phyloP scores from a whole-genome alignment of 2,797 vertebrate genomes.

The Alectoris magna region DNA sequence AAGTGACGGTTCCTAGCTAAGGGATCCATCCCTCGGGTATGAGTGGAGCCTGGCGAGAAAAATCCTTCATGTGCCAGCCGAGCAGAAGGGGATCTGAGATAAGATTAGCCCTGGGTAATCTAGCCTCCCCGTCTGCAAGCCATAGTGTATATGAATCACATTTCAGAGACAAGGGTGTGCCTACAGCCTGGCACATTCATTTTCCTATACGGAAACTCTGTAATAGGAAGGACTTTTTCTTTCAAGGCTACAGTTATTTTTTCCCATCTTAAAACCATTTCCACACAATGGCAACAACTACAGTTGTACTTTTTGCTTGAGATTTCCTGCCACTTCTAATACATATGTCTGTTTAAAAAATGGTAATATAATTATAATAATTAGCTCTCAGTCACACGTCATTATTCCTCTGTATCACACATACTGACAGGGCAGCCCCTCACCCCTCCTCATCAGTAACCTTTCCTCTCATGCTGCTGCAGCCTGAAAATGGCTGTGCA shows the following conservation, averaged over 20 bases:
- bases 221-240: background rate
- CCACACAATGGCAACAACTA: background rate
- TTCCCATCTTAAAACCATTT: background rate
- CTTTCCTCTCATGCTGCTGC: background rate
- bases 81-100: background rate
- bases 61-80: background rate
- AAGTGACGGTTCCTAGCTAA: background rate
- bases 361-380: background rate
- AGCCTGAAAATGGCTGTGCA: slow-evolving; percentile 22
- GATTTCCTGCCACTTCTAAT: slow-evolving; percentile 31
- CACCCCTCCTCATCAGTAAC: background rate
- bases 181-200: background rate
- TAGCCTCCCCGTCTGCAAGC: background rate
- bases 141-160: background rate
- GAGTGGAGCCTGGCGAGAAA: fast-evolving
- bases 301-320: background rate
- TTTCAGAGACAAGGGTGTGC: background rate
- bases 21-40: background rate
- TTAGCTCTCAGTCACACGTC: background rate
- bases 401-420: background rate
- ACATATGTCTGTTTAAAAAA: background rate
- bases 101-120: background rate
- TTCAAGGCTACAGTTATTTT: background rate
- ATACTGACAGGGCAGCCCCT: background rate
- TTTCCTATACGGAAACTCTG: background rate